Conservation (phyloP, 2,113 vertebrate species). For the Archilochus colubris region DNA sequence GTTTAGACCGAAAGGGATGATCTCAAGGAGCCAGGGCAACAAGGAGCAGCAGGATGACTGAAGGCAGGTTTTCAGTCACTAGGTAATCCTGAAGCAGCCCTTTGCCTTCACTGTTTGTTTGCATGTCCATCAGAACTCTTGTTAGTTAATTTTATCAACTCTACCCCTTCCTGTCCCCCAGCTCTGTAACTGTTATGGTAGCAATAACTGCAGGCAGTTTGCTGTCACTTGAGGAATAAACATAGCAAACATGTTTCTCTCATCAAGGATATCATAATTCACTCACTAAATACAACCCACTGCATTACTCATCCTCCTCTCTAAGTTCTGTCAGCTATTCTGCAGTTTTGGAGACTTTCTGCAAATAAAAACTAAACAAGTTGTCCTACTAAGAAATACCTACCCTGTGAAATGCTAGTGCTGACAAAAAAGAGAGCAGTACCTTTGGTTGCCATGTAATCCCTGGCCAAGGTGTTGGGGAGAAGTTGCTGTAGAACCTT, state of each 20-base stretch:
- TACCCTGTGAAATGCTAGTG: not conserved
- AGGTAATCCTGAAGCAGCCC: rapidly evolving
- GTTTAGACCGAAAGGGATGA: not conserved
- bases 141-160: not conserved
- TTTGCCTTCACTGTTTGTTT: not conserved
- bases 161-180: not conserved
- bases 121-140: not conserved
- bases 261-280: slow-evolving; percentile 4
- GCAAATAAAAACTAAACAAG: not conserved
- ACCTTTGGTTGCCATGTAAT: not conserved
- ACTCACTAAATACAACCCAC: slow-evolving; percentile 19
- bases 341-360: not conserved
- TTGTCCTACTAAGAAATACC: not conserved
- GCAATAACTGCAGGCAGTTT: not conserved
- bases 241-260: not conserved
- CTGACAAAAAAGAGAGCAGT: not conserved
- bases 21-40: not conserved
- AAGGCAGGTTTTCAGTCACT: not conserved
- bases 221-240: not conserved
- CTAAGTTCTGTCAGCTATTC: not conserved
- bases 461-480: not conserved
- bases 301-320: slow-evolving; percentile 36
- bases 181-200: not conserved
- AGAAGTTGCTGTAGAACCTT: not conserved
- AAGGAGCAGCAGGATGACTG: not conserved